These are phyloP conservation scores for Macrostomum cliftonense DNA, from an alignment of 2,888 invertebrate species.

Conservation along the genomic window DNA sequence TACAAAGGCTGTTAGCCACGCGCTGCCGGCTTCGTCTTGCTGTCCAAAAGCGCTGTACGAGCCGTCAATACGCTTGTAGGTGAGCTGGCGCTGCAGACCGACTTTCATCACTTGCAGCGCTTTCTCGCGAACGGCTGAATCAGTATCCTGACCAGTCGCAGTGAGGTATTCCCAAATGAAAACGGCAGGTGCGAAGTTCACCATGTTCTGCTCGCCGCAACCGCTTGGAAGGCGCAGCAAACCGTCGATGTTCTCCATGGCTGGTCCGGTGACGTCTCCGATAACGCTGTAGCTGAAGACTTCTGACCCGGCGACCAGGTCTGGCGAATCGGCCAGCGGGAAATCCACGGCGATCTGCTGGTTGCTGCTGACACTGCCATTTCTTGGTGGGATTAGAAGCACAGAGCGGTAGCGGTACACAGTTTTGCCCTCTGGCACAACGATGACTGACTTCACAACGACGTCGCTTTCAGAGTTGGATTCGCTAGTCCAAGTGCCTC, in stretches of 20 bases:
- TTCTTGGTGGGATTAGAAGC: too few relatives aligned
- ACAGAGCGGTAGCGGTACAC: too few relatives aligned
- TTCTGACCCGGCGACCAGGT: too few relatives aligned
- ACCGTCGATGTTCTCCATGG: neutral
- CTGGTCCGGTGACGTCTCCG: neutral
- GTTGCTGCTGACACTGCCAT: too few relatives aligned
- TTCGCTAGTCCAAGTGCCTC: too few relatives aligned
- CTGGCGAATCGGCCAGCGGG: too few relatives aligned
- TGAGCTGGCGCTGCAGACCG: slow-evolving; percentile 2
- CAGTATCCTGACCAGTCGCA: too few relatives aligned
- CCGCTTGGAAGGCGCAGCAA: slow-evolving; percentile 1
- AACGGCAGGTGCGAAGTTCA: slow-evolving; percentile 2
- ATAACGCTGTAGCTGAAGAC: too few relatives aligned
- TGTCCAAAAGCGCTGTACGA: slow-evolving; percentile 2
- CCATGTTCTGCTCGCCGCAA: slow-evolving; percentile 7
- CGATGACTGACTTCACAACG: too few relatives aligned
- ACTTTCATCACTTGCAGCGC: neutral
- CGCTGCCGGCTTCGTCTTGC: slow-evolving; percentile 1
- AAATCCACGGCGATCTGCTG: too few relatives aligned
- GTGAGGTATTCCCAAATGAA: slow-evolving; percentile 2
- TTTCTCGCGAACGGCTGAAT: neutral
- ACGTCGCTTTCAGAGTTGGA: too few relatives aligned
- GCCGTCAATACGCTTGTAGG: slow-evolving; percentile 1
- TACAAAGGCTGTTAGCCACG: slow-evolving; percentile 5
- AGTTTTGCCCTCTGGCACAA: too few relatives aligned